phyloP scores from a whole-genome alignment of 2,797 vertebrate genomes.

The Balearica regulorum region DNA sequence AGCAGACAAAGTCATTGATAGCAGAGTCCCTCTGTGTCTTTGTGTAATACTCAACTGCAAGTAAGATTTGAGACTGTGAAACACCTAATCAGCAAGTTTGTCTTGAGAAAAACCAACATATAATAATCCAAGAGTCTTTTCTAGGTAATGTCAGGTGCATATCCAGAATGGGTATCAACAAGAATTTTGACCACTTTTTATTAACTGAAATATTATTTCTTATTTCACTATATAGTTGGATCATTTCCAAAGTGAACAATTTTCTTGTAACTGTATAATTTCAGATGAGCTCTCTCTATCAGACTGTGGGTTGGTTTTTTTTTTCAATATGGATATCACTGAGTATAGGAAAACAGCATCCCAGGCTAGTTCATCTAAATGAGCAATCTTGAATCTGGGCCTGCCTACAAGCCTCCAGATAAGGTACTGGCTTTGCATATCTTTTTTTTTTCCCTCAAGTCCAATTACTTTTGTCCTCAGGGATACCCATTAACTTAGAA shows the following conservation, averaged over 20 bases:
- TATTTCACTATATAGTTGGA: not conserved
- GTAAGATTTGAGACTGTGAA: not conserved
- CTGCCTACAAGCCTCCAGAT: not conserved
- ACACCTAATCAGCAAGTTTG: not conserved
- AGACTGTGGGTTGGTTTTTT: not conserved
- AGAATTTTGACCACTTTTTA: not conserved
- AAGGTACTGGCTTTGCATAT: not conserved
- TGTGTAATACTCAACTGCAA: not conserved
- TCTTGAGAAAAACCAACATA: not conserved
- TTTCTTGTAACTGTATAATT: not conserved
- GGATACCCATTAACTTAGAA: not conserved
- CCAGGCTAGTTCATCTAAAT: not conserved
- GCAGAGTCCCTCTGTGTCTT: not conserved
- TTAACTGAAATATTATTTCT: not conserved
- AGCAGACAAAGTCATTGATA: not conserved
- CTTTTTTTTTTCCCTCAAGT: not conserved
- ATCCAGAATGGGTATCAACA: not conserved
- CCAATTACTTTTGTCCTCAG: not conserved
- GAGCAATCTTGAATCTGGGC: not conserved
- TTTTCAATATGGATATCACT: not conserved
- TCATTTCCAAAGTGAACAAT: not conserved
- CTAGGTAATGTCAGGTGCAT: not conserved
- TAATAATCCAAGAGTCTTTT: not conserved
- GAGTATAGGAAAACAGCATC: not conserved
- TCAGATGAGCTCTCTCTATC: not conserved